Evolutionary conservation across 2,797 vertebrate species (phyloP).

Genomic region (Stomatorhinus walkeri): DNA sequence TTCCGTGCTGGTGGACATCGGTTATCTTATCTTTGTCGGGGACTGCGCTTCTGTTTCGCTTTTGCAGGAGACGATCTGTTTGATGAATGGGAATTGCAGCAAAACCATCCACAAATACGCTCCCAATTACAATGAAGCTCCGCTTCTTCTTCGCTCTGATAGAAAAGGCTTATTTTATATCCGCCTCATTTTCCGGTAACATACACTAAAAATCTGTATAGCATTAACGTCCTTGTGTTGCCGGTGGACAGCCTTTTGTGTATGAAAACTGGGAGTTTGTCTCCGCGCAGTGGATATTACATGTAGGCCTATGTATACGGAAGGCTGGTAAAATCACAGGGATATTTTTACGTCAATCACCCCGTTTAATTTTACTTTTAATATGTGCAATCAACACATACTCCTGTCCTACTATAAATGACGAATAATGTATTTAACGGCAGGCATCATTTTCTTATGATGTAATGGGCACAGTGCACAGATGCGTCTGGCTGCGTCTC

Average conservation of each 20-base stretch:
- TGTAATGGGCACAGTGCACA: not conserved
- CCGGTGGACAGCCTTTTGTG: constrained; percentile 1
- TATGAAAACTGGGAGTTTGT: constrained; percentile 8
- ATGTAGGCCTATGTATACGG: not conserved
- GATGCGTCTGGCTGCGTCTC: not conserved
- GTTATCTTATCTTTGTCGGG: not conserved
- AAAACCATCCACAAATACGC: not conserved
- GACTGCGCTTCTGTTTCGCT: not conserved
- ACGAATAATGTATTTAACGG: not conserved
- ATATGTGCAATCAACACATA: not conserved
- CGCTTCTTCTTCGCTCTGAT: not conserved
- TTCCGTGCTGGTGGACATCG: not conserved
- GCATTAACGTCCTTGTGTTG: not conserved
- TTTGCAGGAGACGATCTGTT: not conserved
- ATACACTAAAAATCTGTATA: not conserved
- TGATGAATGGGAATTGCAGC: not conserved
- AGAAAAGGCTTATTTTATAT: not conserved
- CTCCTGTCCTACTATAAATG: not conserved
- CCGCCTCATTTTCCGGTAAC: not conserved
- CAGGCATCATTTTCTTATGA: not conserved
- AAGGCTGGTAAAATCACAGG: not conserved
- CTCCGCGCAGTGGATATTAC: constrained; percentile 14
- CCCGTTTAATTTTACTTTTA: not conserved
- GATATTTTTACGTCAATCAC: not conserved
- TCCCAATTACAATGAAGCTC: not conserved